These are phyloP conservation scores for Zaprionus nigranus DNA, from an alignment of 1,140 invertebrate species.

Conservation along the genomic window DNA sequence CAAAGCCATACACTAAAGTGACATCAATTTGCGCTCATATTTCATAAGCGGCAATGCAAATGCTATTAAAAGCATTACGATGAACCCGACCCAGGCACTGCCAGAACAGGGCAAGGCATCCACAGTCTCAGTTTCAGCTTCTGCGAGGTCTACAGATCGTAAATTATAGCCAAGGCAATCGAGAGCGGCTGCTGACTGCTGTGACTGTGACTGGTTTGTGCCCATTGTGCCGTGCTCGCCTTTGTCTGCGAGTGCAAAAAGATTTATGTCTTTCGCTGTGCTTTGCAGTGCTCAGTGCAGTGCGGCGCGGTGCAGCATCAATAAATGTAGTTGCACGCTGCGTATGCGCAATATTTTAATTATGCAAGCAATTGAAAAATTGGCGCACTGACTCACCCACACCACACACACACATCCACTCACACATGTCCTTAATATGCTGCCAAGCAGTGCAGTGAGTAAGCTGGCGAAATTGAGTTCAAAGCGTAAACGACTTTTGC, in stretches of 20 bases:
- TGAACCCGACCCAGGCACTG: slow-evolving; percentile 27
- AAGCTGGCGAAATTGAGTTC: slow-evolving; percentile 35
- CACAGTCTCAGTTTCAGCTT: slow-evolving; percentile 6
- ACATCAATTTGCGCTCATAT: slow-evolving; percentile 55
- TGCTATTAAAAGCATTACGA: slow-evolving; percentile 55
- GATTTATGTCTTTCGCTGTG: slow-evolving; percentile 54
- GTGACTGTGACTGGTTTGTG: slow-evolving; percentile 14
- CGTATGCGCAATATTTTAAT: slow-evolving; percentile 64
- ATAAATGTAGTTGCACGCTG: slow-evolving; percentile 64
- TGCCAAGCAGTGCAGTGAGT: slow-evolving; percentile 9
- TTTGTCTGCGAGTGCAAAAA: slow-evolving; percentile 36
- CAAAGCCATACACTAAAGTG: slow-evolving; percentile 48
- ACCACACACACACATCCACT: neutral
- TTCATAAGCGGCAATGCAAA: slow-evolving; percentile 46
- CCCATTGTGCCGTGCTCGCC: slow-evolving; percentile 18
- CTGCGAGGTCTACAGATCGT: slow-evolving; percentile 37
- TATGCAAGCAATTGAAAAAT: slow-evolving; percentile 59
- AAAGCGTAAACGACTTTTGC: slow-evolving; percentile 42
- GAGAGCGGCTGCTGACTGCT: slow-evolving; percentile 31
- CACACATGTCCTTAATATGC: slow-evolving; percentile 28
- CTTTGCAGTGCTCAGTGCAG: slow-evolving; percentile 28
- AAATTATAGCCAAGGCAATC: slow-evolving; percentile 54
- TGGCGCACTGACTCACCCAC: slow-evolving; percentile 28
- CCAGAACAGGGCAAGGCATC: slow-evolving; percentile 5
- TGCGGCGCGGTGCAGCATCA: slow-evolving; percentile 35